Percentiles rank a stretch among this genome's conserved stretches.
phyloP scores from a whole-genome alignment of 2,113 vertebrate species.

The Neodon shergylaensis region DNA sequence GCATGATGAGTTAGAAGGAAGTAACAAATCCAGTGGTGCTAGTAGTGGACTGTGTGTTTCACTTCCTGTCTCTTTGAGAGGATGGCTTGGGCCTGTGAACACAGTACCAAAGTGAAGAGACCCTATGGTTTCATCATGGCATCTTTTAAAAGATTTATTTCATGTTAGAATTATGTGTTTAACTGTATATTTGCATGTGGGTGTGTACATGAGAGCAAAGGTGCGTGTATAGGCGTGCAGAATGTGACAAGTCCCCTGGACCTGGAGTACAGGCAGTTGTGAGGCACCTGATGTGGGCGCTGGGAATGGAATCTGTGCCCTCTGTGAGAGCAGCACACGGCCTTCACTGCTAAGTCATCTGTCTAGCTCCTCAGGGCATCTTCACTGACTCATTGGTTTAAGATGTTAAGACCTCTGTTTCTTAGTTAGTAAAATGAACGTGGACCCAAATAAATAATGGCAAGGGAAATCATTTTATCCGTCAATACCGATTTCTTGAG shows the following conservation, averaged over 20 bases:
- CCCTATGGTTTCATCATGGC: not conserved
- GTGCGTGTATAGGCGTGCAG: not conserved
- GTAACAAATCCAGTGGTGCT: not conserved
- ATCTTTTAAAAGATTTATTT: not conserved
- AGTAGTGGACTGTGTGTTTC: not conserved
- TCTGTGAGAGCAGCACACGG: not conserved
- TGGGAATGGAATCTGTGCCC: not conserved
- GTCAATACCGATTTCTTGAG: not conserved
- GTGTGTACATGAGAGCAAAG: not conserved
- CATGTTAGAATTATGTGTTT: not conserved
- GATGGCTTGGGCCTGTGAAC: not conserved
- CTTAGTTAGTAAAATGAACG: not conserved
- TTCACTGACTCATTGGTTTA: not conserved
- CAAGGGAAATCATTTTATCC: not conserved
- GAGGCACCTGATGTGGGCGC: not conserved
- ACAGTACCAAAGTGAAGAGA: not conserved
- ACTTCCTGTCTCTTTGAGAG: conserved; percentile 8
- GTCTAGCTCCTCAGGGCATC: not conserved
- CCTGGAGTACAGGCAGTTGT: not conserved
- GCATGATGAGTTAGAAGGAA: not conserved
- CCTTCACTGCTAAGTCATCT: not conserved
- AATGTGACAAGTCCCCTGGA: too few relatives aligned
- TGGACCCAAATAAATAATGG: not conserved
- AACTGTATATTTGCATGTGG: not conserved
- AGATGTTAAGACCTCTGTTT: not conserved